These are phyloP conservation scores for Telmatherina bonti DNA, from an alignment of 2,797 vertebrate species.

Conservation along the genomic window DNA sequence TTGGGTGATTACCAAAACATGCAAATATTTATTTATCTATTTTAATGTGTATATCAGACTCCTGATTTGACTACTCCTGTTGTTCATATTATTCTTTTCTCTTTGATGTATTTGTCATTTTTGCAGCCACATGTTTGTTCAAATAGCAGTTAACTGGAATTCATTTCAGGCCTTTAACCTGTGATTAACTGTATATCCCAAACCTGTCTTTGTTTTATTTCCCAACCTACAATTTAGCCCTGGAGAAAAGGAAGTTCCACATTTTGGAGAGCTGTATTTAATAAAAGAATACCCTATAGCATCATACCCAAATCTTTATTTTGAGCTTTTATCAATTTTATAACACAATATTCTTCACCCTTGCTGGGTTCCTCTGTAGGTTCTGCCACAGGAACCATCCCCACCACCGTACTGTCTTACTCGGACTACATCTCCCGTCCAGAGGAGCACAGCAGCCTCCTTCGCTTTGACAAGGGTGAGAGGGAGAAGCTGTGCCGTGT, in stretches of 20 bases:
- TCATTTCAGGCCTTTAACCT: neutral
- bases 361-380: slow-evolving; percentile 69
- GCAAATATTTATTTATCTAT: neutral
- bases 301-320: neutral
- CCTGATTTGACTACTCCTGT: neutral
- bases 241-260: neutral
- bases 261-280: neutral
- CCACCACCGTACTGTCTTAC: slow-evolving; percentile 91
- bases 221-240: neutral
- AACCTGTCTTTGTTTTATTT: neutral
- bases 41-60: neutral
- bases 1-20: neutral
- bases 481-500: slow-evolving; percentile 88
- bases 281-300: neutral
- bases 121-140: neutral
- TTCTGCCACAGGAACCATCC: slow-evolving; percentile 90
- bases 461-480: slow-evolving; percentile 90
- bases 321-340: neutral
- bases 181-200: neutral
- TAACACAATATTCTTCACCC: neutral
- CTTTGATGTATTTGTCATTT: neutral
- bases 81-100: neutral
- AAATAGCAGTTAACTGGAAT: neutral
- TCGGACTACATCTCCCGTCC: slow-evolving; percentile 95
- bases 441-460: slow-evolving; percentile 89